Base-by-base conservation (phyloP, 2,888 invertebrate genomes). In the Arge pagana region DNA sequence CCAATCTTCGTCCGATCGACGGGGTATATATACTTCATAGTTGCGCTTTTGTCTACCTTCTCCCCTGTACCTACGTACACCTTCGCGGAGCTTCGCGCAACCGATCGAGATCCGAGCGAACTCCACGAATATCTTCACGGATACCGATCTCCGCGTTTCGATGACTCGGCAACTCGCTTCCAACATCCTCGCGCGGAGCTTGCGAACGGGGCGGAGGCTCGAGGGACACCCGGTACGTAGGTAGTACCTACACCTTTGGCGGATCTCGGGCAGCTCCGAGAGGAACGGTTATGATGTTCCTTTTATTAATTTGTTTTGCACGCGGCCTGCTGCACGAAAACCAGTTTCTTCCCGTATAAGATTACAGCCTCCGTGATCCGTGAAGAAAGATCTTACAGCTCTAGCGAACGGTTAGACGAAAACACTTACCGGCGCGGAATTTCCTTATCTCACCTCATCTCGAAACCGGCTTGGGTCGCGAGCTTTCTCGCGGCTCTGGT, bases 221-320 rank as follows among this genome's bases (percentile, higher is more conserved):
- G 21, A 15, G 23, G 23, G 11, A 31, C 31, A 45, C 45, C 33
- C 23, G 33, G 45, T 45, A 45, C 11, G 30, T 45, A 23, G n/a
- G 10, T n/a, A 30, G 19, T 5, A 39, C n/a, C 21, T 16, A 23
- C 6, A 8, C 2, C 15, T 23, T 35, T 33, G 23, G 24, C 19
- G 23, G 23, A 53, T 42, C 24, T 23, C 11, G 28, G 37, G 40
- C 43, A 53, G 37, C 37, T 52, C 50, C 26, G n/a, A n/a, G 53
- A 26, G 53, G 24, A 24, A 35, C 43, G 52, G 52, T 52, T 58
- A 55, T 52, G 53, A 57, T 65, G 64, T 62, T 66, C 63, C 65
- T 67, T 67, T 70, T 68, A 68, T 67, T 66, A 68, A 70, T 68
- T 68, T 70, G 66, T 69, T 70, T 68, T 67, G 67, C 63, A 58